Percentiles rank a stretch among this genome's conserved stretches.
Conservation (phyloP, 2,888 invertebrate species). For the Folsomia candida region DNA sequence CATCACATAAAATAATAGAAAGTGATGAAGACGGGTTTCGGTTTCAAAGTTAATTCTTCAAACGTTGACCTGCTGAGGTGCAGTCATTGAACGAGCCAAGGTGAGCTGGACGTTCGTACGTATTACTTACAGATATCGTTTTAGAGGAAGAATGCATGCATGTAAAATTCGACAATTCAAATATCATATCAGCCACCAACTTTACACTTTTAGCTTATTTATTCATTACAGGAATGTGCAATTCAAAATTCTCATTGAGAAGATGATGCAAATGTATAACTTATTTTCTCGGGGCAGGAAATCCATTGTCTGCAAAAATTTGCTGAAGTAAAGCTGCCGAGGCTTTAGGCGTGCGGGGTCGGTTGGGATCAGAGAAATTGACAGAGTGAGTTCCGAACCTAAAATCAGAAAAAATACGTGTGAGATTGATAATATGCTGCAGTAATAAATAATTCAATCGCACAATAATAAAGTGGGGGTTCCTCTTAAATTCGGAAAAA, state of each 20-base stretch:
- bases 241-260: no score
- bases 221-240: no score
- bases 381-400: constrained; percentile 9
- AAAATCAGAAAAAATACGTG: no score
- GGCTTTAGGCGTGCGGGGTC: constrained; percentile 14
- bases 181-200: no score
- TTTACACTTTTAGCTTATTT: no score
- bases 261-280: no score
- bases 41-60: background rate
- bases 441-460: no score
- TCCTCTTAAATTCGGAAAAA: no score
- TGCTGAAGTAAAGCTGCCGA: constrained; percentile 16
- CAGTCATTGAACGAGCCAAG: constrained; percentile 17
- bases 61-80: background rate
- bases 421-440: background rate
- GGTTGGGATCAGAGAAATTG: background rate
- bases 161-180: background rate
- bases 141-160: background rate
- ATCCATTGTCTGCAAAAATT: constrained; percentile 22
- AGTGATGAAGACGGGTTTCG: no score
- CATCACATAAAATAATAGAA: background rate
- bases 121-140: no score
- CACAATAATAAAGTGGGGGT: no score
- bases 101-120: constrained; percentile 11
- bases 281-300: no score